Evolutionary conservation across 2,888 invertebrate species (phyloP).

Genomic region (Caenorhabditis sp.): DNA sequence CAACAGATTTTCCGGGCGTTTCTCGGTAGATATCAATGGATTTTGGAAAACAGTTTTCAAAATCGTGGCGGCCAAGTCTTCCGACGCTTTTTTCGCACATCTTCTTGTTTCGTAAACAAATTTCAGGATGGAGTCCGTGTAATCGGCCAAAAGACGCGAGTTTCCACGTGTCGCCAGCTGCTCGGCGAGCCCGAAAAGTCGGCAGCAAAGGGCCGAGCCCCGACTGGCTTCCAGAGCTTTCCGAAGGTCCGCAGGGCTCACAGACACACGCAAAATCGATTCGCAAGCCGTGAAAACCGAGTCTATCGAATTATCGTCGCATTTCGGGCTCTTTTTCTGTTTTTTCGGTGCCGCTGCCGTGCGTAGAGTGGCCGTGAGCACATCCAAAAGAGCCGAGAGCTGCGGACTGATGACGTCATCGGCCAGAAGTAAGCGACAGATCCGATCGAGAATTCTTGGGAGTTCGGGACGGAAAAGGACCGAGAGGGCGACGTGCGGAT

Average conservation of each 20-base stretch:
- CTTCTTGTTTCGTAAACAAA: background rate
- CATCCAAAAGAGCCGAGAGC: conserved; percentile 40
- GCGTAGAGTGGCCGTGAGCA: conserved; percentile 20
- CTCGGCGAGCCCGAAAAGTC: conserved; percentile 23
- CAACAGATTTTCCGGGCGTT: background rate
- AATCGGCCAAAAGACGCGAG: background rate
- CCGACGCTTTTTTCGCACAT: conserved; percentile 1
- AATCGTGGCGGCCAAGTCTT: conserved; percentile 4
- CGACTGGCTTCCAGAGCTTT: background rate
- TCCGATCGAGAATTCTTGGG: conserved; percentile 19
- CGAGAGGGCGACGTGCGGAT: conserved; percentile 28
- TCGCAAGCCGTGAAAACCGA: background rate
- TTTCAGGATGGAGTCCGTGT: background rate
- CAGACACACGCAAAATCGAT: background rate
- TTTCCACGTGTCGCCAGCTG: background rate
- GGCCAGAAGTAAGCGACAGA: too few relatives aligned
- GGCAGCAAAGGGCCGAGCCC: conserved; percentile 14
- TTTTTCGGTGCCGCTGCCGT: background rate
- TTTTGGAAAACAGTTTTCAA: conserved; percentile 1
- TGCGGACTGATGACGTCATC: conserved; percentile 13
- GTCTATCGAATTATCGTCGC: conserved; percentile 10
- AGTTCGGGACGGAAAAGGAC: conserved; percentile 39
- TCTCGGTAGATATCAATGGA: background rate
- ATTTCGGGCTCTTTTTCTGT: conserved; percentile 1
- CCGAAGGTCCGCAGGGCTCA: conserved; percentile 1